Evolutionary conservation across 2,888 invertebrate genomes (phyloP).

Genomic region (Listrodromus nycthemerus): DNA sequence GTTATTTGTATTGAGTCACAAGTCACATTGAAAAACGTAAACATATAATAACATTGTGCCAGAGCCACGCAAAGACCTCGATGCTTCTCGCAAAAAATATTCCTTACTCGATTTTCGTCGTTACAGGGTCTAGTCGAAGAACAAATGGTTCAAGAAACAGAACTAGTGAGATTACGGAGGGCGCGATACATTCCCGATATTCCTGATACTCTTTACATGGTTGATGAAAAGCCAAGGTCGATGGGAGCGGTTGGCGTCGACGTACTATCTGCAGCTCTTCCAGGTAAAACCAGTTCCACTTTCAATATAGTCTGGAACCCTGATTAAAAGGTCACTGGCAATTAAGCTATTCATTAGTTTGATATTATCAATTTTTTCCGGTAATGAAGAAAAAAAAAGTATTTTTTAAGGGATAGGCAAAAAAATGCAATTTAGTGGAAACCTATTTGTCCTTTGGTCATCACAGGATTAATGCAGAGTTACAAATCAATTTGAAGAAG

Average conservation of each 20-base stretch:
- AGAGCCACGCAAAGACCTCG: neutral
- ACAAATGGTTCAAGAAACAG: constrained; percentile 92
- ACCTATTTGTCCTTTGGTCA: neutral
- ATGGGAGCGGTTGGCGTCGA: constrained; percentile 87
- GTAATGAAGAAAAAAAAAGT: neutral
- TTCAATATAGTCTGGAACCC: neutral
- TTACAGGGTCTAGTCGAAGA: constrained; percentile 91
- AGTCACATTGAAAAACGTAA: no score
- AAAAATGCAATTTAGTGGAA: neutral
- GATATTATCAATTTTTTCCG: neutral
- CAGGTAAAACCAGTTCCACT: constrained; percentile 81
- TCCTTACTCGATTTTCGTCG: constrained; percentile 45
- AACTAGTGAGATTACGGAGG: constrained; percentile 89
- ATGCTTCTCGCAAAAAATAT: neutral
- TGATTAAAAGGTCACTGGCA: neutral
- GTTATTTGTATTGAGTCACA: neutral
- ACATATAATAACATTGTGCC: neutral
- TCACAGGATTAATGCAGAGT: neutral
- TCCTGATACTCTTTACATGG: constrained; percentile 97
- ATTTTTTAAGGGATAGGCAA: neutral
- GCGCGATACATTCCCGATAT: constrained; percentile 92
- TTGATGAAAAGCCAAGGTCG: constrained; percentile 87
- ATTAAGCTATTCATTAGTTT: neutral
- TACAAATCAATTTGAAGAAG: neutral
- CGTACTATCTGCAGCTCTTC: constrained; percentile 88